Percentiles rank a stretch among this genome's conserved stretches.
phyloP scores from a whole-genome alignment of 2,113 vertebrate genomes.

The Ranitomeya imitator region DNA sequence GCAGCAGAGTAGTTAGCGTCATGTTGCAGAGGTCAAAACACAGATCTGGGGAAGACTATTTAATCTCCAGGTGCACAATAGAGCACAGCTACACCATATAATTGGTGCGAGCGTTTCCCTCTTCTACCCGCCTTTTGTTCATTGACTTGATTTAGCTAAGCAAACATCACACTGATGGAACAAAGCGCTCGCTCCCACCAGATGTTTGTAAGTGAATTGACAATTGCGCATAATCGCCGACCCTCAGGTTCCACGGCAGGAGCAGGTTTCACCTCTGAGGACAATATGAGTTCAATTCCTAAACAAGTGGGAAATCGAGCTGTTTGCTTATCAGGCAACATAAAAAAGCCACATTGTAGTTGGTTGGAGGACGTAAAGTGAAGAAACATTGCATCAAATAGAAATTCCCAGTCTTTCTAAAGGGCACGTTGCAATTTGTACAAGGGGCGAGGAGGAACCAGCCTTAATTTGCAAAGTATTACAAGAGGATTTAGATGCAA shows the following conservation, averaged over 20 bases:
- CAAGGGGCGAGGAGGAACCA: not conserved
- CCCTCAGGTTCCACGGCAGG: constrained; percentile 25
- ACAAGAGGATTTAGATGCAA: not conserved
- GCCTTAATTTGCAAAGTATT: not conserved
- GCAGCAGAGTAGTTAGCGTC: not conserved
- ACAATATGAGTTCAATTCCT: constrained; percentile 5
- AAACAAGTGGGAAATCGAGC: constrained; percentile 25
- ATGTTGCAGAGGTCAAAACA: constrained; percentile 33
- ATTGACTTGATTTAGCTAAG: constrained; percentile 42
- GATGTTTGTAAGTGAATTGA: constrained; percentile 36
- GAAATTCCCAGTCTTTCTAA: not conserved
- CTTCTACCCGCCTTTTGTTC: constrained; percentile 20
- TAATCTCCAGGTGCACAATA: constrained; percentile 27
- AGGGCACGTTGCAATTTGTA: not conserved
- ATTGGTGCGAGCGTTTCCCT: constrained; percentile 43
- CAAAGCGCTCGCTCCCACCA: constrained; percentile 36
- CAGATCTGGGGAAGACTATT: not conserved
- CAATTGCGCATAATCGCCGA: constrained; percentile 43
- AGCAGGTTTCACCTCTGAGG: constrained; percentile 43
- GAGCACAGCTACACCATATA: not conserved
- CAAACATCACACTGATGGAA: constrained; percentile 39
- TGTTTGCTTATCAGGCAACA: constrained; percentile 17
- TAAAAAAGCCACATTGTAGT: constrained; percentile 16
- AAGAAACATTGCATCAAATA: not conserved
- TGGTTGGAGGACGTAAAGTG: not conserved